Conservation (phyloP, 2,797 vertebrate species). For the Hirundo rustica region DNA sequence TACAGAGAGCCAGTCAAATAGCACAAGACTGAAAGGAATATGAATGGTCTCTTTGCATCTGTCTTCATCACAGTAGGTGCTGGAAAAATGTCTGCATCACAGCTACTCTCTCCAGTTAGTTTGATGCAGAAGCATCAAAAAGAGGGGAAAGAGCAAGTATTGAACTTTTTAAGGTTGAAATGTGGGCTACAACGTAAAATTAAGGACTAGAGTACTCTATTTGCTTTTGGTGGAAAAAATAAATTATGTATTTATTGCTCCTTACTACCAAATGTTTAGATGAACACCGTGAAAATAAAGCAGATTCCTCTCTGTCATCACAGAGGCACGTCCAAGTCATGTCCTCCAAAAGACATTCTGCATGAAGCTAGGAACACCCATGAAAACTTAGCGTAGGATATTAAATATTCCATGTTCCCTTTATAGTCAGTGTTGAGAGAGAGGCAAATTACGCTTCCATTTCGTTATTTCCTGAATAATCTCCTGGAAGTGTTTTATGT, state of each 20-base stretch:
- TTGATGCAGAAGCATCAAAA: conserved; percentile 41
- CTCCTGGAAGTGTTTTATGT: not conserved
- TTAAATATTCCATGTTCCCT: not conserved
- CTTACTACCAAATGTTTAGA: not conserved
- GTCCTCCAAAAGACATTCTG: not conserved
- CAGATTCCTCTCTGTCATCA: not conserved
- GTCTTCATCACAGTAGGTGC: not conserved
- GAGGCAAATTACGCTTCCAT: not conserved
- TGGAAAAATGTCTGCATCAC: conserved; percentile 22
- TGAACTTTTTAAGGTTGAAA: not conserved
- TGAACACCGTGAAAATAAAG: not conserved
- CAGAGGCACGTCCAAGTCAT: not conserved
- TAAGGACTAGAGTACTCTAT: too few species aligned
- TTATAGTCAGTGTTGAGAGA: not conserved
- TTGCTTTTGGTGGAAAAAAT: not conserved
- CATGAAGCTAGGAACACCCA: too few species aligned
- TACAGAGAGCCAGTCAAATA: not conserved
- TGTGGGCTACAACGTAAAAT: not conserved
- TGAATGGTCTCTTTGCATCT: conserved; percentile 24
- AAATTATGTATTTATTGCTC: not conserved
- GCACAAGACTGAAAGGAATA: not conserved
- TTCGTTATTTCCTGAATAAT: not conserved
- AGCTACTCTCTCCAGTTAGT: conserved; percentile 9
- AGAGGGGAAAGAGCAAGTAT: conserved; percentile 45
- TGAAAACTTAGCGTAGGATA: not conserved